These are phyloP conservation scores for Orius insidiosus DNA, from an alignment of 1,140 invertebrate species.

Conservation along the genomic window DNA sequence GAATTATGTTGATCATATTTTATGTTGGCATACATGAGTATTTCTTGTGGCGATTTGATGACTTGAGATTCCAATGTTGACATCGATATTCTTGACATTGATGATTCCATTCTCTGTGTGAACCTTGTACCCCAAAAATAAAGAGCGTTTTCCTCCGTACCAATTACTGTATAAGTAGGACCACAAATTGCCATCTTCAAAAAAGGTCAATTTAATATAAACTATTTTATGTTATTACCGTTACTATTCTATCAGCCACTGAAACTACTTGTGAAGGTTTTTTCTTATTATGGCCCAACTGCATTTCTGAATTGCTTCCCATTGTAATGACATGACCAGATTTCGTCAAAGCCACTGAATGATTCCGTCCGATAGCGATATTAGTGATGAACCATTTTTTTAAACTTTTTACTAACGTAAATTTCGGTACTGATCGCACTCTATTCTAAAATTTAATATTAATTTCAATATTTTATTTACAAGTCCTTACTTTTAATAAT, in stretches of 20 bases:
- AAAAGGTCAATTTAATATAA: slow-evolving; percentile 9
- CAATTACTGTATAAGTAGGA: slow-evolving; percentile 43
- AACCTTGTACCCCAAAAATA: slow-evolving; percentile 49
- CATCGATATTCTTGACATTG: slow-evolving; percentile 19
- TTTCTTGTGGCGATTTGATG: slow-evolving; percentile 30
- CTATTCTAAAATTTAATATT: neutral
- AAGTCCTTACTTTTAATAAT: slow-evolving; percentile 5
- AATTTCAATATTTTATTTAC: neutral
- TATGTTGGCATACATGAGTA: slow-evolving; percentile 28
- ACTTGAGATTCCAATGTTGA: slow-evolving; percentile 28
- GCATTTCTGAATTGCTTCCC: slow-evolving; percentile 42
- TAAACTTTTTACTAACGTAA: slow-evolving; percentile 14
- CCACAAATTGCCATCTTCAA: slow-evolving; percentile 41
- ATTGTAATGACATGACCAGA: slow-evolving; percentile 47
- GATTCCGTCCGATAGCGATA: slow-evolving; percentile 36
- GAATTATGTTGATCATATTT: neutral
- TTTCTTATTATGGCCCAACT: slow-evolving; percentile 33
- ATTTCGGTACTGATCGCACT: slow-evolving; percentile 1
- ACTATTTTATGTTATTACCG: slow-evolving; percentile 25
- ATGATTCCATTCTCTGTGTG: slow-evolving; percentile 18
- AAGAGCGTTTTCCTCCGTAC: slow-evolving; percentile 44
- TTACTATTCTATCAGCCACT: slow-evolving; percentile 33
- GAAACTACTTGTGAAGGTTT: slow-evolving; percentile 34
- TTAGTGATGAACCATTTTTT: slow-evolving; percentile 28
- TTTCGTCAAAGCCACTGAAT: slow-evolving; percentile 42